Evolutionary conservation across 2,797 vertebrate species (phyloP).

Genomic region (Rhinella marina): DNA sequence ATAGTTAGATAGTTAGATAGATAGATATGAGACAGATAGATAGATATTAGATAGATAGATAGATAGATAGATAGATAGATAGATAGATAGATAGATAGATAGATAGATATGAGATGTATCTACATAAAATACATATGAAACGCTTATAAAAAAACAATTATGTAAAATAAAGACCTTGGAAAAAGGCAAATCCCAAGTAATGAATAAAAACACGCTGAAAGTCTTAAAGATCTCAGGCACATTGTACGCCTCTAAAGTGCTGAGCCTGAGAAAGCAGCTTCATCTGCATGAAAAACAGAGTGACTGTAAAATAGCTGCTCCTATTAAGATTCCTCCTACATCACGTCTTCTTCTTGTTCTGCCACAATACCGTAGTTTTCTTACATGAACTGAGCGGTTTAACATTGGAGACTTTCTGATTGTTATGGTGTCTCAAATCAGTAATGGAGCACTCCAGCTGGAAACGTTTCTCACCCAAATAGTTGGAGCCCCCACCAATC

Average conservation of each 20-base stretch:
- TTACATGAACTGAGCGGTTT: not conserved
- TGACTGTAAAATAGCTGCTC: slow-evolving; percentile 3
- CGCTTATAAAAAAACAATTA: slow-evolving; percentile 8
- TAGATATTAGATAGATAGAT: no score
- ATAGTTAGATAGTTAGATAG: no score
- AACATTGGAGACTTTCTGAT: not conserved
- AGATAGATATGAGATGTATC: no score
- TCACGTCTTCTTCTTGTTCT: not conserved
- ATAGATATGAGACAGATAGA: no score
- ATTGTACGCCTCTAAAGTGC: not conserved
- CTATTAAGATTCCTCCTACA: not conserved
- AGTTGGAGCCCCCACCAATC: not conserved
- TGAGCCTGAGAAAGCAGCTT: not conserved
- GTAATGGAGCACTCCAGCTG: not conserved
- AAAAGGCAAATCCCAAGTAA: slow-evolving; percentile 2
- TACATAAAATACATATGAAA: not conserved
- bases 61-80: no score
- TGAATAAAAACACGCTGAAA: not conserved
- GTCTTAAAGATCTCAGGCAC: not conserved
- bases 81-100: no score
- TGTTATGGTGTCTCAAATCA: not conserved
- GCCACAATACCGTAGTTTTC: not conserved
- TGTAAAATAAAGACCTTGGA: not conserved
- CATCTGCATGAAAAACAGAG: slow-evolving; percentile 8
- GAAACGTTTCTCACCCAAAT: not conserved